A percentile compares a stretch with the other conserved stretches of the same genome.
These are phyloP conservation scores for Caenorhabditis sp. DNA, from an alignment of 2,888 invertebrate species.

Conservation along the genomic window DNA sequence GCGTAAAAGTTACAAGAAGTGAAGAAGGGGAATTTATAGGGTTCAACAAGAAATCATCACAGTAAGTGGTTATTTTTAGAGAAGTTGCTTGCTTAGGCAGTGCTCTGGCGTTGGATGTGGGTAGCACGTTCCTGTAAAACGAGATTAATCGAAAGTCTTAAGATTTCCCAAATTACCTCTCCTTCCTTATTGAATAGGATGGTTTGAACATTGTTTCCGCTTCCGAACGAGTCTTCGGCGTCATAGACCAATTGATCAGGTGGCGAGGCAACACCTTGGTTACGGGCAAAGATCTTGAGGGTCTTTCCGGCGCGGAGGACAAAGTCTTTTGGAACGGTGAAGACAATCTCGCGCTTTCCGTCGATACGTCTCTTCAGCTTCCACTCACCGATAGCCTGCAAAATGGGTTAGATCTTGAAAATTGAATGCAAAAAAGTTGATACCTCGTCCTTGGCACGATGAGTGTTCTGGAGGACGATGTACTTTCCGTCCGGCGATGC, in stretches of 20 bases:
- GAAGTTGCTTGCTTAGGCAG: slow-evolving; percentile 62
- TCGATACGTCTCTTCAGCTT: slow-evolving; percentile 84
- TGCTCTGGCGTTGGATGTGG: slow-evolving; percentile 80
- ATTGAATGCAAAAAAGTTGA: not conserved
- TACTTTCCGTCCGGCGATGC: slow-evolving; percentile 85
- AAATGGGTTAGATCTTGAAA: not conserved
- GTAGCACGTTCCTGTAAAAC: slow-evolving; percentile 81
- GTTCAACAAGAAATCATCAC: slow-evolving; percentile 52
- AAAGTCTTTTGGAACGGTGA: slow-evolving; percentile 82
- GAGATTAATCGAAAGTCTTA: not conserved
- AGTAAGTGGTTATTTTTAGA: slow-evolving; percentile 52
- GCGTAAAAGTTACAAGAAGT: slow-evolving; percentile 50
- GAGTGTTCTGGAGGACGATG: slow-evolving; percentile 85
- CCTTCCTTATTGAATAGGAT: slow-evolving; percentile 83
- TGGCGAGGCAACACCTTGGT: slow-evolving; percentile 78
- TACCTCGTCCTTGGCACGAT: slow-evolving; percentile 84
- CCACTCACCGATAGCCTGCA: slow-evolving; percentile 83
- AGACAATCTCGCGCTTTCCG: slow-evolving; percentile 82
- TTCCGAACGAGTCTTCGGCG: slow-evolving; percentile 80
- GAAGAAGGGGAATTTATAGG: slow-evolving; percentile 48
- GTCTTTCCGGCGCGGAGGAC: slow-evolving; percentile 81
- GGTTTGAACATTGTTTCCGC: slow-evolving; percentile 82
- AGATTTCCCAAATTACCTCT: slow-evolving; percentile 71
- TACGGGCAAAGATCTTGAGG: slow-evolving; percentile 80
- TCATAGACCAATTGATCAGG: slow-evolving; percentile 81